phyloP scores from a whole-genome alignment of 2,113 vertebrate genomes.

The Catharus minimus region DNA sequence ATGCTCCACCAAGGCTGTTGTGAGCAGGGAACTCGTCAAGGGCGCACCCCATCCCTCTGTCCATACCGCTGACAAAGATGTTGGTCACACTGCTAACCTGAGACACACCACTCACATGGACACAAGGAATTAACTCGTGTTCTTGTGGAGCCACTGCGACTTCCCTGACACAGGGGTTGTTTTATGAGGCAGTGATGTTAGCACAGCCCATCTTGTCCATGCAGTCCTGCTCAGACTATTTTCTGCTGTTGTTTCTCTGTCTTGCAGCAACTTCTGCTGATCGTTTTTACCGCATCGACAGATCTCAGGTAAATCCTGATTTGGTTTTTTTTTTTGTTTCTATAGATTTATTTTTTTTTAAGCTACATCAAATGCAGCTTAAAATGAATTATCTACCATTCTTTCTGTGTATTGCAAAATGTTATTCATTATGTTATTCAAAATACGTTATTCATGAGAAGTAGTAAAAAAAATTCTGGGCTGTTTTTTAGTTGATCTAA shows the following conservation, averaged over 20 bases:
- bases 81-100: accelerated
- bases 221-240: not conserved
- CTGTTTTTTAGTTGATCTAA: not conserved
- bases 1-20: not conserved
- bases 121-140: not conserved
- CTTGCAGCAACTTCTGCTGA: constrained; percentile 92
- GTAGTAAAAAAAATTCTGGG: not conserved
- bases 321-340: accelerated
- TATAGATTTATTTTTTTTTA: not conserved
- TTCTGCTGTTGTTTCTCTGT: constrained; percentile 6
- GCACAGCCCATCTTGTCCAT: not conserved
- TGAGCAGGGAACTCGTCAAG: accelerated
- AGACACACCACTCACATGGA: not conserved
- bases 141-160: not conserved
- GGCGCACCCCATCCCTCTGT: accelerated
- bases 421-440: not conserved
- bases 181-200: not conserved
- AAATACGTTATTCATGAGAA: not conserved
- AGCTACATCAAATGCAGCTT: not conserved
- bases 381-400: not conserved
- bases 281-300: constrained; percentile 97
- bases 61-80: accelerated
- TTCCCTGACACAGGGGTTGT: not conserved
- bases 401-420: not conserved
- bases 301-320: constrained; percentile 89